Evolutionary conservation across 2,797 vertebrate species (phyloP), one percentile per base, ranked within the genome.

Genomic region (Danio albolineatus): DNA sequence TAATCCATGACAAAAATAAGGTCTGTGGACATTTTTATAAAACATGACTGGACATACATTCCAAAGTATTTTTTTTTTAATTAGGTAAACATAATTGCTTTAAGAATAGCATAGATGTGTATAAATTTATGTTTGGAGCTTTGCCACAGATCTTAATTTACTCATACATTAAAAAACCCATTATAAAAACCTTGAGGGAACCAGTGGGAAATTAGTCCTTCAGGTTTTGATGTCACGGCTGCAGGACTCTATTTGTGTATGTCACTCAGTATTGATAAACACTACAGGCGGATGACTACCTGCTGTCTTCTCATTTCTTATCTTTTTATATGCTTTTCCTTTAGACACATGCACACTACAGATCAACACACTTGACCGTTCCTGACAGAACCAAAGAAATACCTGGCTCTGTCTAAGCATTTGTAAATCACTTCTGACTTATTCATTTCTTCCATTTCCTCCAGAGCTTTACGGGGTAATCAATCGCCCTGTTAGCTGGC

Each of bases 351-450:
- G n/a, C 46, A 78, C 21, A 41, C 57, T 39, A 43, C 60, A 86
- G 83, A 74, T 62, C 86, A 86, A 87, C 83, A 82, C 74, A 82
- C 86, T 81, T 79, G 64, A 73, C 79, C 6, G 51, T 66, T 78
- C 41, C 75, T n/a, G 61, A 61, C 56, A 85, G 84, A 57, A 80
- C 83, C 83, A 62, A 80, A 87, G 80, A 79, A 86, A 85, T 84
- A 80, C 83, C 82, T 73, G 66, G 41, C 83, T 82, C 28, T 84
- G 81, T 87, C 86, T 72, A 60, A 53, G 80, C 49, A 28, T 74
- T 82, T 82, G 82, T 86, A 90, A 87, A 89, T 89, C 84, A 79
- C 67, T 14, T 65, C 49, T 89, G 86, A 91, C 89, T 79, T 72
- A 89, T 78, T 72, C 46, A 72, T 85, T 41, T 46, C 59, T 54